Evolutionary conservation across 1,140 invertebrate genomes (phyloP), one percentile per base, ranked within the genome.

Genomic region (Mizuhopecten yessoensis): DNA sequence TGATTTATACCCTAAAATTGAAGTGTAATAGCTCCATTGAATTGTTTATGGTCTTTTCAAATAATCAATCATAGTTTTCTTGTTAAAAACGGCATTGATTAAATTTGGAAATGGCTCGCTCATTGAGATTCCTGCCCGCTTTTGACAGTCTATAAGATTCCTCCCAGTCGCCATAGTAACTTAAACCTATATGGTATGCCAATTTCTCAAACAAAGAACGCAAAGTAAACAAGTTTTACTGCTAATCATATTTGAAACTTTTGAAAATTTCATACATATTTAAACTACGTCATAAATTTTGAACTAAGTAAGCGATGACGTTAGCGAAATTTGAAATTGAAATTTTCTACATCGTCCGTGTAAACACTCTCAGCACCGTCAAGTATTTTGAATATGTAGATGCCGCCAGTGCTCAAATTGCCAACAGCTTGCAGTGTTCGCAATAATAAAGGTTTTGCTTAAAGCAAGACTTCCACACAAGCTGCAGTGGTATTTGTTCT

Each of bases 231-330:
- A 75, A 17, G 57, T 75, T 75, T 75, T 75, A 75, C n/a, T 75
- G 57, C 57, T 29, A 75, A 7, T 75, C 57, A 17, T 75, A 75
- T 75, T 75, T 75, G 57, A 75, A 75, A 75, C 57, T 75, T 75
- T 75, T 75, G 57, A 75, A 75, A 75, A 75, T 75, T 75, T 75
- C 57, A 75, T 75, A 75, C 57, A 75, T 75, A 75, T n/a, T 75
- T 75, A 75, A 75, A 75, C 23, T 75, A 75, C 57, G 23, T 75
- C 57, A n/a, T 75, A 75, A 75, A 75, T 75, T 75, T 75, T 7
- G 57, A 75, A 13, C 57, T 75, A 75, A 75, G 57, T 75, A 75
- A 75, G 29, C 57, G 57, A 75, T 75, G 57, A 75, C 57, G 57
- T 75, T 75, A 29, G 57, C 57, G 57, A 75, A 75, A 75, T n/a